phyloP scores from a whole-genome alignment of 1,140 invertebrate species.

The Cherax quadricarinatus region DNA sequence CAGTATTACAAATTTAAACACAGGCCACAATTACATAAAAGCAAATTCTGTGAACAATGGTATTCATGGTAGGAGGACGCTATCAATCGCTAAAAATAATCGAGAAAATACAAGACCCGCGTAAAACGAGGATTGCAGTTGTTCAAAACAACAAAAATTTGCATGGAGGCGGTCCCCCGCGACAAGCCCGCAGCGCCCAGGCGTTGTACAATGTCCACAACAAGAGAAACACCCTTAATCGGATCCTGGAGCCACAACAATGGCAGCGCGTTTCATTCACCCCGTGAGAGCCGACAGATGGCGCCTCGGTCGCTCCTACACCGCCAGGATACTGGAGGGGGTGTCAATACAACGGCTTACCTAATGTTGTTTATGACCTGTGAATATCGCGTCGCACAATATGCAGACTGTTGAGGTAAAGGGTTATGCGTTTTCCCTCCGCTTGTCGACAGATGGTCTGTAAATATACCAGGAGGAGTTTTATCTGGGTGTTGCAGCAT shows the following conservation, averaged over 20 bases:
- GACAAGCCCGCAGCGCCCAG: constrained; percentile 1
- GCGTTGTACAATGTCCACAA: constrained; percentile 56
- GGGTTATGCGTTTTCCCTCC: constrained; percentile 35
- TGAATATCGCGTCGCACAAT: constrained; percentile 35
- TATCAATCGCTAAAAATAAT: neutral
- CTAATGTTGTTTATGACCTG: constrained; percentile 56
- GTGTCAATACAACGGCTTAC: constrained; percentile 61
- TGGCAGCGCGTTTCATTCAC: constrained; percentile 51
- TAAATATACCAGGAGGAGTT: neutral
- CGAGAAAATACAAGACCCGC: neutral
- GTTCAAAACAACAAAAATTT: neutral
- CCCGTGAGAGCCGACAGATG: constrained; percentile 64
- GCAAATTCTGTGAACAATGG: too few species aligned
- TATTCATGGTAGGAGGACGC: too few species aligned
- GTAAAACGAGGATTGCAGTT: neutral
- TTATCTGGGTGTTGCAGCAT: too few species aligned
- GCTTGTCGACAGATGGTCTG: constrained; percentile 31
- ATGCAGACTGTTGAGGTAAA: constrained; percentile 3
- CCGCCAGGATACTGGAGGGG: neutral
- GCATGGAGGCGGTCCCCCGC: neutral
- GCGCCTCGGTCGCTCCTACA: constrained; percentile 18
- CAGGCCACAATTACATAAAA: too few species aligned
- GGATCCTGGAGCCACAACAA: constrained; percentile 57
- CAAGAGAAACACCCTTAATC: constrained; percentile 65
- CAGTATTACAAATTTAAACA: too few species aligned